Evolutionary conservation across 2,113 vertebrate genomes (phyloP), one percentile per base, ranked within the genome.

Genomic region (Prinia subflava): DNA sequence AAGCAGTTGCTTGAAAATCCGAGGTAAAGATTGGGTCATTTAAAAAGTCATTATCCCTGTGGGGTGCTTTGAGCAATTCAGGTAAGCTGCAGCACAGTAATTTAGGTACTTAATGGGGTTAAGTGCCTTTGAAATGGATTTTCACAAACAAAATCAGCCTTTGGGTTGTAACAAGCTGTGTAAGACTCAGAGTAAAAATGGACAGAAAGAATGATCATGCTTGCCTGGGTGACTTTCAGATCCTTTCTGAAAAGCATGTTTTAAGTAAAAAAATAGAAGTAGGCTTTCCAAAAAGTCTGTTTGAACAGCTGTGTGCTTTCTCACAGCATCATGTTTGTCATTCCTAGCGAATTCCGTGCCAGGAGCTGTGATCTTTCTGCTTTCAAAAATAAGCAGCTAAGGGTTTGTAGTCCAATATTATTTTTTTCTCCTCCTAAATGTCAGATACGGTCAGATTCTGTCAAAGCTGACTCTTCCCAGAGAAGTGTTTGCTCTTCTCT

Each of bases 301-400:
- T 89, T 95, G 88, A 94, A 78, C 81, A 96, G 92, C 92, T 96
- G 87, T 67, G 57, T 81, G 25, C 80, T 84, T 91, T 91, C 84
- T 95, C 78, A 73, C 7, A 46, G 82, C 8, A 4, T 47, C 3
- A 2, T 56, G 35, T 75, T 91, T 87, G 62, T 63, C 69, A 52
- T 92, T 96, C 74, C 49, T 64, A 6, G 52, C 28, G 67, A 85
- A 67, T 82, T 92, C 39, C 23, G 19, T 87, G 75, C 62, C 70
- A 68, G 44, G 68, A 86, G 55, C 60, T 78, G 64, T 55, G 47
- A 84, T 87, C 60, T 90, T 89, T 42, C 33, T 68, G 4, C 46
- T 93, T 71, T 88, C 28, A 56, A 50, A 93, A 91, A 69, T 31
- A 79, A 85, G 46, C 53, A 78, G 7, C 46, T 89, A 73, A 57